Base-by-base conservation (phyloP, 2,797 vertebrate species). In the Scolopax bukidnonensis region DNA sequence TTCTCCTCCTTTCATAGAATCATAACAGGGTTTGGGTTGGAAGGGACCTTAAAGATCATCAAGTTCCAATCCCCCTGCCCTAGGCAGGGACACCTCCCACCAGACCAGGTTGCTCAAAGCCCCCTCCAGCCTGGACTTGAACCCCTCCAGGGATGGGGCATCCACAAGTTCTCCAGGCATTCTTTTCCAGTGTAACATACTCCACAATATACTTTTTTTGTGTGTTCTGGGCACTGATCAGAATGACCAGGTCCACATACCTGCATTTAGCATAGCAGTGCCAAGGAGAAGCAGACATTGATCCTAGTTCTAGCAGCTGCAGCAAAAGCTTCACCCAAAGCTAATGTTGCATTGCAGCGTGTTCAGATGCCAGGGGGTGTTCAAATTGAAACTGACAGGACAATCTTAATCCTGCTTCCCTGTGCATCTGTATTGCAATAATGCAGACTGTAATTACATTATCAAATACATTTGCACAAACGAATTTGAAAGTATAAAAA, bases 311-410 rank as follows among this genome's bases (percentile, higher is more conserved):
- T 53, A 65, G 61, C 54, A 91, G 45, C 8, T 54, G 54, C 79
- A 90, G 61, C 41, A 93, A 78, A 85, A 84, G 19, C 68, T 56
- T 86, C 76, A 84, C 28, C 41, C 43, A 71, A 63, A 84, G 70
- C 47, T 89, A 17, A 75, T 23, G 53, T 65, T 93, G 79, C 50
- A 32, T 24, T 84, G 65, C 85, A 84, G 69, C 20, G 50, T 59
- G 59, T 59, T 86, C 48, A 81, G 19, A 54, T 83, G 73, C 38
- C 77, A 65, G 65, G 23, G 56, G 28, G 84, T 89, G 77, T 48
- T 73, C 54, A 95, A 88, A 95, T 63, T 84, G 94, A 92, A 95
- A 47, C 30, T 88, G 92, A 94, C 85, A 93, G 80, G 51, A 89
- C 79, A 90, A 45, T 88, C 77, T 90, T 91, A 93, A 92, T 94